Conservation (phyloP, 2,797 vertebrate genomes). For the Sardinella longiceps region DNA sequence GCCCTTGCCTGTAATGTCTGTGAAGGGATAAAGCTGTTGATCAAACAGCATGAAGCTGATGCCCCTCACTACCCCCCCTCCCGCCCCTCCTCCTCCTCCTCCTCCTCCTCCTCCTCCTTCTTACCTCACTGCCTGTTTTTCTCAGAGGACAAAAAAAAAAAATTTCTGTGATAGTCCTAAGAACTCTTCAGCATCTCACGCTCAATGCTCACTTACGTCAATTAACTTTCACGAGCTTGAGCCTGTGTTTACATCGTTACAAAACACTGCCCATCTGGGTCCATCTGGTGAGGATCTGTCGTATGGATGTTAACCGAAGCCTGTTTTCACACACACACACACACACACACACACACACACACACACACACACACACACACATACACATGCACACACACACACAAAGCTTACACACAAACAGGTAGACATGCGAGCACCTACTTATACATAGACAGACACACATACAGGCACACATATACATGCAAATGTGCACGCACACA, state of each 20-base stretch:
- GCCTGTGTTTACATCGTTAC: slow-evolving; percentile 49
- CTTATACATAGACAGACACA: background rate
- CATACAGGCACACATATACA: background rate
- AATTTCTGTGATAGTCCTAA: background rate
- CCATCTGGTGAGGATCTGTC: slow-evolving; percentile 36
- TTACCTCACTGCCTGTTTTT: slow-evolving; percentile 10
- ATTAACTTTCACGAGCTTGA: slow-evolving; percentile 22
- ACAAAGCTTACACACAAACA: background rate
- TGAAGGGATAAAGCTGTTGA: background rate
- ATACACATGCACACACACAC: background rate
- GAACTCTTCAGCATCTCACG: background rate
- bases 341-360: background rate
- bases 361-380: background rate
- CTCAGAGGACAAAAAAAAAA: background rate
- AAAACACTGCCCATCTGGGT: slow-evolving; percentile 48
- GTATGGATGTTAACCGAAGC: background rate
- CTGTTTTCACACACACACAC: slow-evolving; percentile 20
- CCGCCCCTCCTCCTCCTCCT: background rate
- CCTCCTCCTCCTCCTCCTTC: background rate
- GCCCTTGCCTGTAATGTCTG: background rate
- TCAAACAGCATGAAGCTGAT: slow-evolving; percentile 1
- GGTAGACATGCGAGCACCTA: background rate
- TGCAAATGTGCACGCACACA: background rate
- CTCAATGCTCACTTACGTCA: slow-evolving; percentile 11
- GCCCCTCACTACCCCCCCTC: background rate